These are phyloP conservation scores for Lerista edwardsae DNA, from an alignment of 2,797 vertebrate genomes.

Conservation along the genomic window DNA sequence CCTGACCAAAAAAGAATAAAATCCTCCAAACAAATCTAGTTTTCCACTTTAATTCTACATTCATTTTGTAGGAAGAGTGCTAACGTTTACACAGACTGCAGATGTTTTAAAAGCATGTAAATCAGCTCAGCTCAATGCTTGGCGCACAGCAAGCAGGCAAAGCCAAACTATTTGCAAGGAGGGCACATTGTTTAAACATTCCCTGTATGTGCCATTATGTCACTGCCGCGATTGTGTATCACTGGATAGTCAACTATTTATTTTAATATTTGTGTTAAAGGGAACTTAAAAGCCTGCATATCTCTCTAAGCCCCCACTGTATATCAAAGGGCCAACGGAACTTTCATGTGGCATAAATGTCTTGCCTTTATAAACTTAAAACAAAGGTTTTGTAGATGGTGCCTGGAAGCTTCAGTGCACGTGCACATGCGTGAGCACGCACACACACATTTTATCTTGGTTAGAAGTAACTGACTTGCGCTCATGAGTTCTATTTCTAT, in stretches of 20 bases:
- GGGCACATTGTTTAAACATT: constrained; percentile 64
- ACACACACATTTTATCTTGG: neutral
- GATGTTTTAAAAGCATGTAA: constrained; percentile 37
- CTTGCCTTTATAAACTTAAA: constrained; percentile 38
- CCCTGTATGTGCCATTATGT: constrained; percentile 43
- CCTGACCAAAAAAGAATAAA: neutral
- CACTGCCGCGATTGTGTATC: constrained; percentile 50
- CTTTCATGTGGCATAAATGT: constrained; percentile 42
- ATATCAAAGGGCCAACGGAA: constrained; percentile 38
- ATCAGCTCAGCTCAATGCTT: constrained; percentile 43
- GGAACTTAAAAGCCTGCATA: constrained; percentile 38
- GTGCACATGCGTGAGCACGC: no score
- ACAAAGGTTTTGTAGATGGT: constrained; percentile 35
- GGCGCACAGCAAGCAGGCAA: constrained; percentile 29
- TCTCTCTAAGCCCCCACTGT: constrained; percentile 40
- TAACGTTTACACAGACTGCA: constrained; percentile 6
- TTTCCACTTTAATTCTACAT: constrained; percentile 28
- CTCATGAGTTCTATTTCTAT: neutral
- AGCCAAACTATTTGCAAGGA: constrained; percentile 57
- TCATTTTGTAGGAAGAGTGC: constrained; percentile 23
- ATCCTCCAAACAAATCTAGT: neutral
- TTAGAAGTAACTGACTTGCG: neutral
- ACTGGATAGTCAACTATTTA: constrained; percentile 47
- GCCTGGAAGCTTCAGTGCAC: neutral
- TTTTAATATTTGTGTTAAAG: constrained; percentile 59